Evolutionary conservation across 2,113 vertebrate genomes (phyloP), one percentile per base, ranked within the genome.

Genomic region (Phodopus roborovskii): DNA sequence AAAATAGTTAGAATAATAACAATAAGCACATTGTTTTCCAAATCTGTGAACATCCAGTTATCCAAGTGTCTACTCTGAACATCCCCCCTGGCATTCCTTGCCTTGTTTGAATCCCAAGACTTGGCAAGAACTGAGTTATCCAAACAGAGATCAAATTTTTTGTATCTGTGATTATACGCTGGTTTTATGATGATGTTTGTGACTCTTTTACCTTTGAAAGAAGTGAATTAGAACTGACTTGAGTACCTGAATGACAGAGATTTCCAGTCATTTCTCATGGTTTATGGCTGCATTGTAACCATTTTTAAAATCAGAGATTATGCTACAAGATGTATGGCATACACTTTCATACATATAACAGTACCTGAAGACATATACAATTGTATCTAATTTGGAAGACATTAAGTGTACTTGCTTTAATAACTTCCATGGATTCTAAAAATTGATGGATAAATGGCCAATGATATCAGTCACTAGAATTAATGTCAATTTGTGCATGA

Each of bases 341-440:
- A 19, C 7, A 16, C 4, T 83, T 95, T 94, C 36, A 81, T 19
- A 78, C 28, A 92, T 0, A n/a, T 58, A 94, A 74, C 42, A 42
- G 9, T 58, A 70, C 19, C 50, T 48, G 11, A 79, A 36, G 36
- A 50, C 17, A 88, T 20, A 71, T 26, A 85, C 3, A 4, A 68
- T 68, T 39, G 22, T 82, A 86, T 39, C n/a, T 96, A 84, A 53
- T 78, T 56, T 90, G 50, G 9, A 71, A 87, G 22, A 30, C 70
- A 66, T 20, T n/a, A 39, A 88, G 17, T 92, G 17, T 0, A 64
- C 39, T 68, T 62, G 56, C 9, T 93, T 10, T 66, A 70, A 90
- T 36, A 83, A 85, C 82, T 94, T 86, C 17, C 28, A 78, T 75
- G 93, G 75, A 84, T 90, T 90, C 7, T 77, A 81, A 78, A 93